Base-by-base conservation (phyloP, 2,113 vertebrate species). In the Hassar affinis region DNA sequence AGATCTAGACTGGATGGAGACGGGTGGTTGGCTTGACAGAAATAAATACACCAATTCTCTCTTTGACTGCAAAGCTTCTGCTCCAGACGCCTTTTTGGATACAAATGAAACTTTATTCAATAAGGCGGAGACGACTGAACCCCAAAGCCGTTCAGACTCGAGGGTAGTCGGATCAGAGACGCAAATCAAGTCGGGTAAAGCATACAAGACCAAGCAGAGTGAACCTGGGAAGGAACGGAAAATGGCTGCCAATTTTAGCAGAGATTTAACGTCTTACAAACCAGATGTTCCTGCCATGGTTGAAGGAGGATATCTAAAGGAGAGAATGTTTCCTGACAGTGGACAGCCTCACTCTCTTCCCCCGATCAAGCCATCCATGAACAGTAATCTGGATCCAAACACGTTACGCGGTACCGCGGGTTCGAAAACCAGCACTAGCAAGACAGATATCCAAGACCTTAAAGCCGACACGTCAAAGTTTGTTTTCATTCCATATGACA, bases 181-280 rank as follows among this genome's bases (percentile, higher is more conserved):
- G 42, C 14, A 22, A 88, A 15, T 11, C 69, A 51, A 51, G 5
- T 51, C 52, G 38, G 35, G n/a, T 45, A 79, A 56, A 61, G 83
- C 17, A 20, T 17, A 61, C n/a, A 84, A 79, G 20, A 38, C 27
- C 66, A 84, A 84, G 52, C 61, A 49, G 52, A 17, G 7, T 0
- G 86, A 90, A 38, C 56, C 2, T 3, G 91, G 85, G 68, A 54
- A 42, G 1, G 91, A 93, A 38, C 75, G 79, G 72, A 92, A 85
- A 80, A 86, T 91, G 0, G 91, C 92, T n/a, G 86, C 92, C 69
- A 90, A 18, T 64, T 93, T 92, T 75, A 77, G 14, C 0, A 59
- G 22, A 22, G 59, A 75, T 54, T 54, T 35, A 49, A 49, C 25
- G 0, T 27, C 42, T n/a, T 6, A 72, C 6, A 69, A 42, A 11